Evolutionary conservation across 2,113 vertebrate species (phyloP), one percentile per base, ranked within the genome.

Genomic region (Chionodraco myersi): DNA sequence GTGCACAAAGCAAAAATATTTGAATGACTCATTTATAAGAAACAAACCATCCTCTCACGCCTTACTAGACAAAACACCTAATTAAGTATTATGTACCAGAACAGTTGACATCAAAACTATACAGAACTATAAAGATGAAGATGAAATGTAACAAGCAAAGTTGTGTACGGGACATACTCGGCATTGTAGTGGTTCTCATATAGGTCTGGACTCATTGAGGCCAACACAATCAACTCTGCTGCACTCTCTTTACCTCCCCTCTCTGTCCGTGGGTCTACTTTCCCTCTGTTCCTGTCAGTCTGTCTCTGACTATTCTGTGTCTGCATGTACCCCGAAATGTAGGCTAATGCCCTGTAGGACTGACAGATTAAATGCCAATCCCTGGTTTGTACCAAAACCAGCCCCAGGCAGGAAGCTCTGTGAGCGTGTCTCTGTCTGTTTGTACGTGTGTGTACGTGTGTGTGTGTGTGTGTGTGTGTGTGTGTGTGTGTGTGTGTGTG

Each of bases 291-390:
- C 85, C 53, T 72, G 69, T 82, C 79, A 52, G 63, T 82, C 72
- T 41, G 47, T 80, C 69, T 88, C 52, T 83, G 45, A 77, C 72
- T 77, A 82, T 91, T 89, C 53, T 81, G 72, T 68, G 83, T 85
- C 63, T 81, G 72, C 49, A 6, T 79, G 60, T 58, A 88, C 72
- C 80, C 86, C 51, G 82, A 91, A 92, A 93, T 93, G 88, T 93
- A 93, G 91, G 91, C 86, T 92, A 92, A 92, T 90, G 89, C 89
- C 92, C 88, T 84, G 80, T 58, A 88, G 91, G 89, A 82, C 80
- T 87, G 85, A 91, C 91, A 89, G 90, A 92, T 90, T 91, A 91
- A 93, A 93, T 93, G 91, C 89, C 92, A 93, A 93, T 93, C 91
- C 85, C 86, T 77, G 77, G 73, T 79, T 88, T 91, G 85, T 53